These are phyloP conservation scores for Lordiphosa andalusiaca DNA, from an alignment of 2,888 invertebrate genomes.

Conservation along the genomic window DNA sequence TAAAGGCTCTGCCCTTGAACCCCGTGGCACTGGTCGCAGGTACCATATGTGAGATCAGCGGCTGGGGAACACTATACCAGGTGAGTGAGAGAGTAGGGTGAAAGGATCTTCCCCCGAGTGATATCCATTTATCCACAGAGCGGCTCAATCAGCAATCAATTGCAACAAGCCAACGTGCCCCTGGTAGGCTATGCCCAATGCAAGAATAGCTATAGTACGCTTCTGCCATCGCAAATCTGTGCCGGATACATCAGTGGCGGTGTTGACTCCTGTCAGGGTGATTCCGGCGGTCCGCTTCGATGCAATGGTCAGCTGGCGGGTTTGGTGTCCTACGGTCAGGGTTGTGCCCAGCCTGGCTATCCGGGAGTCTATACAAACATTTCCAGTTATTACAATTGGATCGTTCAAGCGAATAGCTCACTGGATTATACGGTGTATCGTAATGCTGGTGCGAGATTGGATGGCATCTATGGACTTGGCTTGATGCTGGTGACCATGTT, in stretches of 20 bases:
- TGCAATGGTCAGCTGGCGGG: conserved; percentile 60
- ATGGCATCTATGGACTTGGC: no score
- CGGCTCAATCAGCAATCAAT: conserved; percentile 6
- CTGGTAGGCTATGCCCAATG: conserved; percentile 49
- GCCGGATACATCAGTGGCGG: conserved; percentile 68
- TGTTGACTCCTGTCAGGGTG: conserved; percentile 74
- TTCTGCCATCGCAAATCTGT: conserved; percentile 59
- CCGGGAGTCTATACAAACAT: conserved; percentile 77
- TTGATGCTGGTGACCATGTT: no score
- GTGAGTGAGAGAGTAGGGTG: neutral
- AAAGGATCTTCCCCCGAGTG: no score
- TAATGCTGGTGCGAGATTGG: conserved; percentile 1
- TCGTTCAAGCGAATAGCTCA: conserved; percentile 41
- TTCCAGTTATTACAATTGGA: conserved; percentile 56
- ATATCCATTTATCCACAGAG: conserved; percentile 12
- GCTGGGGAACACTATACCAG: conserved; percentile 58
- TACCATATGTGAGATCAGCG: conserved; percentile 59
- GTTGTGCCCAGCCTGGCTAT: conserved; percentile 49
- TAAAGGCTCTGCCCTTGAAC: conserved; percentile 48
- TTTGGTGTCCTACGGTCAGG: conserved; percentile 71
- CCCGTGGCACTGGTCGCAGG: neutral
- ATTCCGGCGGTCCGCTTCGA: conserved; percentile 73
- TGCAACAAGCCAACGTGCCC: conserved; percentile 48
- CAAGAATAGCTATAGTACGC: conserved; percentile 24
- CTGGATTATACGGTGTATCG: conserved; percentile 49